Evolutionary conservation across 2,888 invertebrate species (phyloP).

Genomic region (Drosophila lacicola): DNA sequence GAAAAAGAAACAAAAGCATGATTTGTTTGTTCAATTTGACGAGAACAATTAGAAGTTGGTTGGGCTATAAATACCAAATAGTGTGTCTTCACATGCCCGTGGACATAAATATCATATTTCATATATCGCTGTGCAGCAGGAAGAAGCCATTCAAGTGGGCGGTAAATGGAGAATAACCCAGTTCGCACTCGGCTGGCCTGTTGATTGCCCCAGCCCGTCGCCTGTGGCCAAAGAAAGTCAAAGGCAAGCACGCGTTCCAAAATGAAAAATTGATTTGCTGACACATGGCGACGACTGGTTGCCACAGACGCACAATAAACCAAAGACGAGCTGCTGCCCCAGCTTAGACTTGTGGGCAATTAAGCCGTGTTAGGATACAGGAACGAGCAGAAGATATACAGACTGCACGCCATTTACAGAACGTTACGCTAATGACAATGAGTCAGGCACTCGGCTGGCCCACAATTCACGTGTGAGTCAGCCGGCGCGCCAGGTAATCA

Average conservation of each 20-base stretch:
- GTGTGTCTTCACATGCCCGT: neutral
- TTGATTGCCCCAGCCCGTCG: conserved; percentile 21
- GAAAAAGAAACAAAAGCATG: neutral
- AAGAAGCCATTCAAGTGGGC: conserved; percentile 38
- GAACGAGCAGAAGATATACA: conserved; percentile 26
- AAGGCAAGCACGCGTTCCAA: conserved; percentile 2
- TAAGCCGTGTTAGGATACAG: conserved; percentile 70
- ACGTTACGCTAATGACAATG: conserved; percentile 72
- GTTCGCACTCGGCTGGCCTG: conserved; percentile 10
- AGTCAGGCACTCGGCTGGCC: conserved; percentile 53
- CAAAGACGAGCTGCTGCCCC: conserved; percentile 1
- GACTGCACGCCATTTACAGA: conserved; percentile 33
- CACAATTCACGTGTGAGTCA: conserved; percentile 49
- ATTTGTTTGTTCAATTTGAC: conserved; percentile 31
- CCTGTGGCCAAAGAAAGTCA: conserved; percentile 1
- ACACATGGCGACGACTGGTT: conserved; percentile 23
- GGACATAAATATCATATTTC: neutral
- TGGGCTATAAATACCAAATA: neutral
- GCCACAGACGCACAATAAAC: neutral
- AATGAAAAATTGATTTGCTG: conserved; percentile 56
- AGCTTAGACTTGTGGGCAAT: conserved; percentile 46
- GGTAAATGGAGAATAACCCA: conserved; percentile 4
- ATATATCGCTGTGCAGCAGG: conserved; percentile 1
- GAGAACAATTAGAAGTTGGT: conserved; percentile 42
- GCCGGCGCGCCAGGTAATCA: conserved; percentile 54